These are phyloP conservation scores for Drosophila nannoptera DNA, from an alignment of 1,140 invertebrate species.

Conservation along the genomic window DNA sequence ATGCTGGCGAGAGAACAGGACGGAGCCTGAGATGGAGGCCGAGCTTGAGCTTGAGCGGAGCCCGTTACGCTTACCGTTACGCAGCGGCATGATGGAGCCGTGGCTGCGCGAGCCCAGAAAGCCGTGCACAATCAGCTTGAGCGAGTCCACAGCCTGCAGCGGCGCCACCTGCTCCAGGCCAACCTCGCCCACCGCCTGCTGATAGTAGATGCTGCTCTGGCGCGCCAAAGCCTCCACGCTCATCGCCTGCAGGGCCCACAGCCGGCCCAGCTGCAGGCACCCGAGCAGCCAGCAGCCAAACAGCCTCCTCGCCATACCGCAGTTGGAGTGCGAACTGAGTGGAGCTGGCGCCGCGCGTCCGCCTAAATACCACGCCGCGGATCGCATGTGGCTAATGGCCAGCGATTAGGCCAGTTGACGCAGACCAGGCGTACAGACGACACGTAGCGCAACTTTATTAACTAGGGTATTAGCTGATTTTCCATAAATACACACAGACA, in stretches of 20 bases:
- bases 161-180: conserved; percentile 27
- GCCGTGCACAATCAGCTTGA: conserved; percentile 73
- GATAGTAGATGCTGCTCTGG: conserved; percentile 66
- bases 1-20: conserved; percentile 44
- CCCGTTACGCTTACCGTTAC: conserved; percentile 53
- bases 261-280: conserved; percentile 31
- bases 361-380: conserved; percentile 28
- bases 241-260: conserved; percentile 35
- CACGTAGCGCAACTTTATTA: conserved; percentile 53
- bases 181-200: conserved; percentile 26
- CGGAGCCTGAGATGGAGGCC: not conserved
- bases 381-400: conserved; percentile 47
- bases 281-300: conserved; percentile 24
- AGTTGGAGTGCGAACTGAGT: not conserved
- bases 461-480: conserved; percentile 62
- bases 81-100: conserved; percentile 61
- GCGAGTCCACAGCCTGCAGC: conserved; percentile 11
- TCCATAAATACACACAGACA: conserved; percentile 64
- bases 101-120: conserved; percentile 64
- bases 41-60: not conserved
- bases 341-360: too few relatives aligned
- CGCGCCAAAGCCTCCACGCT: conserved; percentile 35
- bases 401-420: conserved; percentile 50
- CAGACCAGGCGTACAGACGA: conserved; percentile 20
- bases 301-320: conserved; percentile 39